phyloP scores from a whole-genome alignment of 2,113 vertebrate species.

The Falcunculus frontatus region DNA sequence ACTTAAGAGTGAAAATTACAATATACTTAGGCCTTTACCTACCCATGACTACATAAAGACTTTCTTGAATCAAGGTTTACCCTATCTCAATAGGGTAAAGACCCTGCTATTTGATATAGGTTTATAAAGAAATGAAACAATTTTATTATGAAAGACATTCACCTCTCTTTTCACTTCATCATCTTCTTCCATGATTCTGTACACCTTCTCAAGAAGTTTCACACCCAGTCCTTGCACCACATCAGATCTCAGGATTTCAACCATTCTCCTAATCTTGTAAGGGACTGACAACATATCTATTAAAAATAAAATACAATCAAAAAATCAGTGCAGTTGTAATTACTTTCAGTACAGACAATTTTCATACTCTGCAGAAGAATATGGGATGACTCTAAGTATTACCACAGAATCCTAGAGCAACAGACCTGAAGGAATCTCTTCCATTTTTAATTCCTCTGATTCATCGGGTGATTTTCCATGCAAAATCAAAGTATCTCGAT shows the following conservation, averaged over 20 bases:
- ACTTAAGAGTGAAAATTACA: not conserved
- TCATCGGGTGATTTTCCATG: slow-evolving; percentile 84
- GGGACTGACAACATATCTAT: slow-evolving; percentile 78
- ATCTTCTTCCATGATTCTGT: slow-evolving; percentile 90
- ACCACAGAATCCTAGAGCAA: not conserved
- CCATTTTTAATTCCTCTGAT: slow-evolving; percentile 72
- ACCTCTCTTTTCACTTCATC: slow-evolving; percentile 90
- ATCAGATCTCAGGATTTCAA: slow-evolving; percentile 89
- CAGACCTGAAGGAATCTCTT: slow-evolving; percentile 81
- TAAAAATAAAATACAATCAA: not conserved
- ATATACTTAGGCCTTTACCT: not conserved
- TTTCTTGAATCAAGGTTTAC: not conserved
- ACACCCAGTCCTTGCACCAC: slow-evolving; percentile 88
- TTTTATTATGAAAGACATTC: not conserved
- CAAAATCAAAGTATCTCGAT: slow-evolving; percentile 89
- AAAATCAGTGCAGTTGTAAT: not conserved
- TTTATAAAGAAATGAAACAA: not conserved
- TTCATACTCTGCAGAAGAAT: not conserved
- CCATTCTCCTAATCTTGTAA: slow-evolving; percentile 86
- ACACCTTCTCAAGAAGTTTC: slow-evolving; percentile 86
- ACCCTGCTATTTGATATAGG: not conserved
- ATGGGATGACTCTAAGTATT: fast-evolving
- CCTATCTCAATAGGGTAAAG: not conserved
- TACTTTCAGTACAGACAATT: not conserved
- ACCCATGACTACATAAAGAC: not conserved